Percentiles rank a stretch among this genome's conserved stretches.
These are phyloP conservation scores for Rhizoglyphus robini DNA, from an alignment of 1,140 invertebrate species.

Conservation along the genomic window DNA sequence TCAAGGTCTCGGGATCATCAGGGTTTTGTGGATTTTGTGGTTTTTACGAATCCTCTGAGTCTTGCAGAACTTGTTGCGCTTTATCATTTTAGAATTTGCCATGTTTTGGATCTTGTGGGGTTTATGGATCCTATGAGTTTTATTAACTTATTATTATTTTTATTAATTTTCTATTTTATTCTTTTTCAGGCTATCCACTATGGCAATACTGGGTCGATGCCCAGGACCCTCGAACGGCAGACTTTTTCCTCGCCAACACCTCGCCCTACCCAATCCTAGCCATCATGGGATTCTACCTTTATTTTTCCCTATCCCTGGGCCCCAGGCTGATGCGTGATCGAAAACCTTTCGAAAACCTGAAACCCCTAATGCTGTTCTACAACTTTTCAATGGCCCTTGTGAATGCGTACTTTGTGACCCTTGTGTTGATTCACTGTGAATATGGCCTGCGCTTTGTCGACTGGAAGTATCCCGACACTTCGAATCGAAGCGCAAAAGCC, in stretches of 20 bases:
- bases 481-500: slow-evolving; percentile 13
- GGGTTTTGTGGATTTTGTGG: too few species aligned
- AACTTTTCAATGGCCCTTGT: slow-evolving; percentile 40
- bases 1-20: too few species aligned
- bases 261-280: slow-evolving; percentile 8
- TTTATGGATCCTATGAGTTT: neutral
- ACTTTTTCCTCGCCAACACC: slow-evolving; percentile 18
- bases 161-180: neutral
- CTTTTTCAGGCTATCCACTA: neutral
- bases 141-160: neutral
- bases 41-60: too few species aligned
- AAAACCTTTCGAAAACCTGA: slow-evolving; percentile 60
- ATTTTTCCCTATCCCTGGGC: slow-evolving; percentile 57
- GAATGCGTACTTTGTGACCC: slow-evolving; percentile 20
- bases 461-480: slow-evolving; percentile 9
- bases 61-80: too few species aligned
- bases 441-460: slow-evolving; percentile 21
- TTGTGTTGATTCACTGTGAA: slow-evolving; percentile 22
- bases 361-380: slow-evolving; percentile 56
- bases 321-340: slow-evolving; percentile 71
- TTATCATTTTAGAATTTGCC: too few species aligned
- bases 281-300: slow-evolving; percentile 49
- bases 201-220: slow-evolving; percentile 19
- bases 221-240: slow-evolving; percentile 20
- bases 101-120: too few species aligned